Conservation (phyloP, 2,113 vertebrate species). For the Mirza zaza region DNA sequence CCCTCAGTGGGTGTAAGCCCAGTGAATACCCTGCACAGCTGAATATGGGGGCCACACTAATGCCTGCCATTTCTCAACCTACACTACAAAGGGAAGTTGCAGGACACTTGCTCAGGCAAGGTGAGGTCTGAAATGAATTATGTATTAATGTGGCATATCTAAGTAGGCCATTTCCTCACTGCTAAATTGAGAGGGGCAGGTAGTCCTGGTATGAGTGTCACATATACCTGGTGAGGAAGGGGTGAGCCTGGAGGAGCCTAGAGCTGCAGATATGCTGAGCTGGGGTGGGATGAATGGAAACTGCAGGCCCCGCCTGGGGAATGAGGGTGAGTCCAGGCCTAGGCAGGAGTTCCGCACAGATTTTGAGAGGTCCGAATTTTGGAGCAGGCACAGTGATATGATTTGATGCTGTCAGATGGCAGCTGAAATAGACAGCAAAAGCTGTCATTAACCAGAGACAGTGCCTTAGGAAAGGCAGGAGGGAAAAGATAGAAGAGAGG, state of each 20-base stretch:
- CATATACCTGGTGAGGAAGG: neutral
- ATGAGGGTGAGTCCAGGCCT: neutral
- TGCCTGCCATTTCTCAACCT: neutral
- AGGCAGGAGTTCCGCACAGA: neutral
- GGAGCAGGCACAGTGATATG: neutral
- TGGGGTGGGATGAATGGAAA: neutral
- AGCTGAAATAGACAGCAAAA: neutral
- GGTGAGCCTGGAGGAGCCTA: neutral
- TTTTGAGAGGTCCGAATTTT: neutral
- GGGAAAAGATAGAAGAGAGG: neutral
- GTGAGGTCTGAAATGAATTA: neutral
- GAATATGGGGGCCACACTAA: neutral
- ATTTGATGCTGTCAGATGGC: neutral
- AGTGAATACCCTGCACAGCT: neutral
- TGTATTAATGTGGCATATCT: neutral
- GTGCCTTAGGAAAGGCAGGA: neutral
- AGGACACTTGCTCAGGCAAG: neutral
- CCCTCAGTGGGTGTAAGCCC: neutral
- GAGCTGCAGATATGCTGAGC: neutral
- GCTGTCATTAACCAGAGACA: neutral
- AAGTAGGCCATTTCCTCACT: neutral
- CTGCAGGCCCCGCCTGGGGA: neutral
- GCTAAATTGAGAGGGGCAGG: neutral
- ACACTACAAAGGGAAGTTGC: no score
- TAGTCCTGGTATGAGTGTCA: neutral